Evolutionary conservation across 2,113 vertebrate species (phyloP), one percentile per base, ranked within the genome.

Genomic region (Protobothrops mucrosquamatus): DNA sequence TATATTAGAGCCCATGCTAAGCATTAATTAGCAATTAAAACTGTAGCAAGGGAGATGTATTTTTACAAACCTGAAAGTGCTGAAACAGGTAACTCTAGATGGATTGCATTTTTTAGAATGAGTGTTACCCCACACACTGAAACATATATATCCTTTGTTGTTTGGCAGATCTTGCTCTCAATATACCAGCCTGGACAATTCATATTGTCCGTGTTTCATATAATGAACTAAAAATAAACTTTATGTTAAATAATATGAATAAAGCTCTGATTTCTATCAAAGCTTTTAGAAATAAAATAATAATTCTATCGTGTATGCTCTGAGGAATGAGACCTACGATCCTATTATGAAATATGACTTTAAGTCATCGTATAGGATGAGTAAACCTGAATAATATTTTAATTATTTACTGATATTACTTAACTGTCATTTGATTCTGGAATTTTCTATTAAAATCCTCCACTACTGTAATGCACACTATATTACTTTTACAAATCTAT

Each of bases 401-500:
- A 89, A 90, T 85, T 90, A 89, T 89, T 85, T 90, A 61, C 24
- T 87, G 93, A 89, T 74, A 46, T 34, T 2, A 90, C 64, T 89
- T 90, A 57, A 69, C 43, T 39, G 48, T 90, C 92, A 93, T 55
- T 88, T 88, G 55, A 85, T 51, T 92, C 69, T 94, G 93, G 0
- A 2, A 59, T 57, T 93, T 54, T n/a, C 86, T 8, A 23, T 59
- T 6, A 74, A 81, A 55, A 15, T 39, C n/a, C 15, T 10, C 0
- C 24, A 5, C 57, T 12, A 57, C 4, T 6, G n/a, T 74, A 64
- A 64, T 93, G 81, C 29, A 59, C 55, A 10, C 51, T 87, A 69
- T 90, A 90, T 90, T 90, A 87, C 81, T 74, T 55, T 85, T 92
- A 57, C 52, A 91, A 92, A 94, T 88, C 87, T 94, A 92, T 85